Base-by-base conservation (phyloP, 2,888 invertebrate genomes). In the Nesidiocoris tenuis region DNA sequence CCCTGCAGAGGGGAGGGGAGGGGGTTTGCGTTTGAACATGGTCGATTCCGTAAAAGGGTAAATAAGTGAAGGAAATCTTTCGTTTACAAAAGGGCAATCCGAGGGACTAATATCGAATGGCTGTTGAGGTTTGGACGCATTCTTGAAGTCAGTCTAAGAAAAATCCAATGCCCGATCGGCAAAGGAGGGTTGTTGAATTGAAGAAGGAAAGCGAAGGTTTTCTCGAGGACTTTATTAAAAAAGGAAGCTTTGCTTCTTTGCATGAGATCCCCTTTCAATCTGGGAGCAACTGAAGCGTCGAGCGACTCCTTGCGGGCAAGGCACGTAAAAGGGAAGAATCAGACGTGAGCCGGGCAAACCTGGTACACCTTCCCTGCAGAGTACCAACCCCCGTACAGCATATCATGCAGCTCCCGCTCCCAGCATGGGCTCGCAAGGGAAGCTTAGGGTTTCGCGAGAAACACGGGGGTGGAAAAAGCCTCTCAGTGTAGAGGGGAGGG, bases 241-340 rank as follows among this genome's bases (percentile, higher is more conserved):
- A 72, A 39, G 72, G 72, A 72, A 72, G 72, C 72, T 72, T 72
- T 72, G 72, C 72, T 61, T 63, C 72, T 72, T 72, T 72, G 72
- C 72, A 72, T 72, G 72, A 61, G 72, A 72, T 72, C 72, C 54
- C 72, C 72, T 72, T 72, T 72, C 72, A 72, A 72, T 72, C 72
- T 72, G 54, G 2, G 18, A 72, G 61, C 72, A 72, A 72, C 72
- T 72, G 72, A 72, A 72, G 72, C 72, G 72, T 25, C 61, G 19
- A 19, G 39, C 17, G 61, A 63, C 9, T 61, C 61, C 72, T 19
- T n/a, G 72, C 61, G 70, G 61, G 19, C 25, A 54, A 21, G 25
- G 19, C 25, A 64, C 7, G 12, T n/a, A 54, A 54, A 70, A 24
- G 18, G 25, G n/a, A 19, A 61, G 72, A 72, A 61, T 72, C 57